phyloP scores from a whole-genome alignment of 2,888 invertebrate species.

The Melipona bicolor region DNA sequence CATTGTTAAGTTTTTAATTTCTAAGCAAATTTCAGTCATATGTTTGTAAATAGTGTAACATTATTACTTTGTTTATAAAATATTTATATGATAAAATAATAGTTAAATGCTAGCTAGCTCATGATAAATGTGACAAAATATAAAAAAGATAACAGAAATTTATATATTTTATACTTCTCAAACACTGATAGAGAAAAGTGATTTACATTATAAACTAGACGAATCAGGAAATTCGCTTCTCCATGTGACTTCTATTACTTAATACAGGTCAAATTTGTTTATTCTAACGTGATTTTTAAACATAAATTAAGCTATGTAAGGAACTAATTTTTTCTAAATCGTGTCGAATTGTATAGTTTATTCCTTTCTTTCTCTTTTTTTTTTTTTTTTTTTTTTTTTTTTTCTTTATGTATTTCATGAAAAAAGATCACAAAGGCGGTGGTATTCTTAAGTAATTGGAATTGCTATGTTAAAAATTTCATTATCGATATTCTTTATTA shows the following conservation, averaged over 20 bases:
- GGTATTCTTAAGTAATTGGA: constrained; percentile 6
- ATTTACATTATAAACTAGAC: constrained; percentile 57
- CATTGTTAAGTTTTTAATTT: constrained; percentile 58
- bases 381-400: neutral
- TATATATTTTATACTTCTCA: constrained; percentile 68
- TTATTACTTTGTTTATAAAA: constrained; percentile 76
- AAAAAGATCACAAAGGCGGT: neutral
- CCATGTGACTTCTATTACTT: constrained; percentile 42
- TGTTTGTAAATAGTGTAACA: constrained; percentile 82
- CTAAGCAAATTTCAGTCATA: constrained; percentile 73
- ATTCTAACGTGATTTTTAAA: constrained; percentile 36
- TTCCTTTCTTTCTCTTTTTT: neutral
- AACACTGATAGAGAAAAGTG: constrained; percentile 41
- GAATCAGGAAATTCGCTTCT: constrained; percentile 75
- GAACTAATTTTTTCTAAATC: constrained; percentile 18
- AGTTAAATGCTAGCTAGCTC: constrained; percentile 67
- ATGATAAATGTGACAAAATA: constrained; percentile 68
- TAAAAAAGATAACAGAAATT: constrained; percentile 61
- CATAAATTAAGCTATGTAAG: constrained; percentile 9
- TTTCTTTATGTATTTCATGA: constrained; percentile 8
- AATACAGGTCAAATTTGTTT: constrained; percentile 30
- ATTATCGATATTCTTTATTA: constrained; percentile 49
- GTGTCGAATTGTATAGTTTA: constrained; percentile 2
- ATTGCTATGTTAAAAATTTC: constrained; percentile 19
- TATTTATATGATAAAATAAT: constrained; percentile 76